Evolutionary conservation across 2,888 invertebrate species (phyloP), one percentile per base, ranked within the genome.

Genomic region (Sericinus montela): DNA sequence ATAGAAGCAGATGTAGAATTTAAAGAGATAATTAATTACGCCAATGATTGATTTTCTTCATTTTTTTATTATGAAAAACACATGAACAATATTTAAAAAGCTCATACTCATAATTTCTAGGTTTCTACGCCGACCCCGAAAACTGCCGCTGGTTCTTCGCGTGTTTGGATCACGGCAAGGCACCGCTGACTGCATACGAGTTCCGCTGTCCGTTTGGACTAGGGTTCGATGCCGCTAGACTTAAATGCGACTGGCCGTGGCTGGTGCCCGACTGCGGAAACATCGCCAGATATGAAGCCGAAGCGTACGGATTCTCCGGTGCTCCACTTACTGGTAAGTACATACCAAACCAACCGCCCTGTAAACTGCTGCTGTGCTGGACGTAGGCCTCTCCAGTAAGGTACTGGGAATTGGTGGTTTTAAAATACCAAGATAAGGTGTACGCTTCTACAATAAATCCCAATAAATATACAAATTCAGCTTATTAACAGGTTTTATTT

Each of bases 91-190:
- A 25, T 25, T 25, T 8, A 25, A 25, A 25, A 2, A 5, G 25
- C 6, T 1, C 7, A 4, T 1, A 25, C 7, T 25, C 25, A 7
- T 4, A 19, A 19, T 25, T 40, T 28, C 13, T 62, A 91, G 95
- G 95, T 51, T 95, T 94, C 72, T 95, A 93, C 67, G 94, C 93
- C 0, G 95, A 95, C 73, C 94, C 94, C 0, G 93, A 94, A 71
- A 94, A 95, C 78, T 95, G 95, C 58, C 91, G 94, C 49, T 95
- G 94, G 94, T 95, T 95, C 90, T 95, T 94, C 76, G 94, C 95
- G 16, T 95, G 95, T 66, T 80, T 93, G 49, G 94, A 94, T 73
- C 92, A 94, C 67, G 93, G 93, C 62, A 90, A 89, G 63, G 81
- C 91, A 0, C 84, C 90, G 0, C 70, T 91, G 54, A 91, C 92